Evolutionary conservation across 2,113 vertebrate genomes (phyloP).

Genomic region (Amblyopsis rosae): DNA sequence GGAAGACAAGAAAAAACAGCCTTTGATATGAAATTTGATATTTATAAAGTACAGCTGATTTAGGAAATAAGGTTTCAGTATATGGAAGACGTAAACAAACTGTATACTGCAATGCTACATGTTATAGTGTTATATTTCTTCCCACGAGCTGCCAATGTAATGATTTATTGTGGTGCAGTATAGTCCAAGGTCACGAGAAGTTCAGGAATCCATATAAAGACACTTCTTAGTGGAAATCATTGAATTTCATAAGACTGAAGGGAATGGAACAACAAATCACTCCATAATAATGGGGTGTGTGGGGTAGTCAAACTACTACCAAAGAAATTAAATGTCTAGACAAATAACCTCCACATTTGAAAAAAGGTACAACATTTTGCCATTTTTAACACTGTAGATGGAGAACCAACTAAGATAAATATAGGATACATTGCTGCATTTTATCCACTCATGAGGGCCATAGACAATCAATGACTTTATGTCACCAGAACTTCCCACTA

Average conservation of each 20-base stretch:
- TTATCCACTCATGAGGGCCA: not conserved
- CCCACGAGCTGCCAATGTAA: not conserved
- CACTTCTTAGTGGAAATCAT: not conserved
- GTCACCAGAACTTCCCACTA: constrained; percentile 15
- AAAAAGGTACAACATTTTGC: not conserved
- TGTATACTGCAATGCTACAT: no score
- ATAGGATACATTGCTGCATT: no score
- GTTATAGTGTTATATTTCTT: constrained; percentile 7
- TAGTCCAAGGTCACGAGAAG: not conserved
- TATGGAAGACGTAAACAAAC: no score
- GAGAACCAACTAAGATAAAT: no score
- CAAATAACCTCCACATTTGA: not conserved
- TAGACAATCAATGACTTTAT: constrained; percentile 32
- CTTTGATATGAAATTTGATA: no score
- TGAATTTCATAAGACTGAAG: not conserved
- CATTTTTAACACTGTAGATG: no score
- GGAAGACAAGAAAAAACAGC: no score
- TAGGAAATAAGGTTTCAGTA: no score
- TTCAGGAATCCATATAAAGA: not conserved
- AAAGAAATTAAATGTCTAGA: not conserved
- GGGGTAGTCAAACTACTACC: no score
- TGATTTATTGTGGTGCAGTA: constrained; percentile 5
- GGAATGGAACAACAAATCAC: not conserved
- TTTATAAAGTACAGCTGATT: no score
- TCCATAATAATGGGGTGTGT: not conserved